These are phyloP conservation scores for Steinernema hermaphroditum DNA, from an alignment of 2,888 invertebrate species.

Conservation along the genomic window DNA sequence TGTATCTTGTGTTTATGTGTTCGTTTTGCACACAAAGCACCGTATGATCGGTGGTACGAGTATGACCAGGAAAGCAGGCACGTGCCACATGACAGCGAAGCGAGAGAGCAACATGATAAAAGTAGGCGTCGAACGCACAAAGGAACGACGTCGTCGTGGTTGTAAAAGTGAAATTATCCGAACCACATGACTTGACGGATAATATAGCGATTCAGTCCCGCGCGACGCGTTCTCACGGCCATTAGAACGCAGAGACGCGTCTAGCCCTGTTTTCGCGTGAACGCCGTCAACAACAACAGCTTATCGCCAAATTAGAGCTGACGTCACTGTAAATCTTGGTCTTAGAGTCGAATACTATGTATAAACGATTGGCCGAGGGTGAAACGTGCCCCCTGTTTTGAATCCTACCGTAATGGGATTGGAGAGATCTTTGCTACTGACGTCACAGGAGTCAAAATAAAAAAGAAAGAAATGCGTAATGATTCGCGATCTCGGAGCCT, in stretches of 20 bases:
- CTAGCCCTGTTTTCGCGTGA: not conserved
- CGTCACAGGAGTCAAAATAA: too few species aligned
- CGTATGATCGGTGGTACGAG: not conserved
- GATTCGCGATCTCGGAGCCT: too few species aligned
- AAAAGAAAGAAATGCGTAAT: too few species aligned
- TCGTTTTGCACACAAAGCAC: not conserved
- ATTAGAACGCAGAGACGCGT: not conserved
- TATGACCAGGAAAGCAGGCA: not conserved
- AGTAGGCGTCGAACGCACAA: not conserved
- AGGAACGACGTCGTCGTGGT: not conserved
- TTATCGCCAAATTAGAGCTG: not conserved
- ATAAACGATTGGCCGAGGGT: too few species aligned
- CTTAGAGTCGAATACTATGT: too few species aligned
- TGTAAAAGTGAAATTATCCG: constrained; percentile 13
- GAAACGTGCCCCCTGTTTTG: too few species aligned
- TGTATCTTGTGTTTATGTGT: too few species aligned
- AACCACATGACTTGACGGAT: not conserved
- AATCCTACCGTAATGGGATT: too few species aligned
- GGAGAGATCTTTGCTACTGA: too few species aligned
- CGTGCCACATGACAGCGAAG: not conserved
- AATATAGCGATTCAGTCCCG: too few species aligned
- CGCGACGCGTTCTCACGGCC: not conserved
- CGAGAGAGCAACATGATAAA: not conserved
- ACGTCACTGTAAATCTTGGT: too few species aligned
- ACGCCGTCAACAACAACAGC: not conserved